Base-by-base conservation (phyloP, 2,888 invertebrate genomes). In the Drosophila birchii region DNA sequence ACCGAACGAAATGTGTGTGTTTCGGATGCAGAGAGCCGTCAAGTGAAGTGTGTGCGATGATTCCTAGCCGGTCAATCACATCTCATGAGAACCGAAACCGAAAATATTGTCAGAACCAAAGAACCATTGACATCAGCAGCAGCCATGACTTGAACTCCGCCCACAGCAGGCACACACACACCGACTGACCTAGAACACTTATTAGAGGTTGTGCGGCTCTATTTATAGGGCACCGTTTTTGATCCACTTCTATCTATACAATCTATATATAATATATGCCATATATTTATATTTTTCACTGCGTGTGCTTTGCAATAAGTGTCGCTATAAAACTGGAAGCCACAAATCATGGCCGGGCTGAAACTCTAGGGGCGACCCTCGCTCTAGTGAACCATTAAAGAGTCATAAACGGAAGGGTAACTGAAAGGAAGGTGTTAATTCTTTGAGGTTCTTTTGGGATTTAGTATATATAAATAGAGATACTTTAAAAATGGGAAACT, bases 121-220 rank as follows among this genome's bases (percentile, higher is more conserved):
- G 8, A 29, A 32, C 56, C 43, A 76, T 72, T 78, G 84, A 81
- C 80, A 78, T 80, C 75, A 74, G 43, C 58, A 66, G 32, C 64
- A 75, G 86, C 79, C 86, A 45, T 86, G 81, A 86, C 73, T 81
- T 70, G 76, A 43, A 63, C 51, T 44, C 63, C 49, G 23, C 41
- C 60, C 63, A 34, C 39, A 44, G 14, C 23, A 6, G n/a, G 16
- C 34, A 43, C 56, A 61, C 43, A 34, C 34, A 60, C 72, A 64
- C 78, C 69, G 66, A 81, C 75, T 84, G 84, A 84, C 84, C 84
- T 84, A 84, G 84, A 84, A 76, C 79, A 79, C 63, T 64, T 73
- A 61, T 86, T 84, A 75, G 80, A 84, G 84, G 87, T 84, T 84
- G 77, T 70, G 75, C 34, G 43, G 16, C n/a, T 56, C 70, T 84